Conservation (phyloP, 2,797 vertebrate genomes). For the Pampus argenteus region DNA sequence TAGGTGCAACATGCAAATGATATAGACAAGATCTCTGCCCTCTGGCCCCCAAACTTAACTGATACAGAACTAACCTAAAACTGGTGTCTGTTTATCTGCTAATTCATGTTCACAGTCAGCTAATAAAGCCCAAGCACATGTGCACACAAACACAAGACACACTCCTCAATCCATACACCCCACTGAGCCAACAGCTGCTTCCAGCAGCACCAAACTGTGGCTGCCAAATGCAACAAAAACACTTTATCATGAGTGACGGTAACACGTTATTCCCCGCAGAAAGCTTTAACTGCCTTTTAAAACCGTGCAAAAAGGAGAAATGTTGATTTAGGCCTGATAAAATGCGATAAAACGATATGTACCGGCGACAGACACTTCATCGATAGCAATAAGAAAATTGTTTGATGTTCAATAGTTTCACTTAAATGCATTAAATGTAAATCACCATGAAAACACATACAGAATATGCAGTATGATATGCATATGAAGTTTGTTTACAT, state of each 20-base stretch:
- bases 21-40: constrained; percentile 42
- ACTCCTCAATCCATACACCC: constrained; percentile 57
- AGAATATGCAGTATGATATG: too few relatives aligned
- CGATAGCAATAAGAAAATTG: too few relatives aligned
- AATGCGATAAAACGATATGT: too few relatives aligned
- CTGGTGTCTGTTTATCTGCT: constrained; percentile 36
- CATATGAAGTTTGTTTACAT: too few relatives aligned
- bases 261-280: constrained; percentile 44
- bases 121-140: constrained; percentile 46
- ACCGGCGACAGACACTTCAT: too few relatives aligned
- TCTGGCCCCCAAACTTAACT: constrained; percentile 11
- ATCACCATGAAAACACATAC: too few relatives aligned
- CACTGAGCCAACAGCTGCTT: constrained; percentile 82
- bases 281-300: constrained; percentile 44
- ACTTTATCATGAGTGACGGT: constrained; percentile 48
- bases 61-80: constrained; percentile 9
- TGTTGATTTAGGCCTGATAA: too few relatives aligned
- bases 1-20: constrained; percentile 40
- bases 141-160: constrained; percentile 40
- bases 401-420: too few relatives aligned
- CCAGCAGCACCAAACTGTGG: constrained; percentile 61
- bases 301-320: constrained; percentile 32
- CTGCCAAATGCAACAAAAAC: constrained; percentile 64
- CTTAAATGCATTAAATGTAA: too few relatives aligned
- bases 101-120: constrained; percentile 48